Base-by-base conservation (phyloP, 2,113 vertebrate genomes). In the Chaetodon trifascialis region DNA sequence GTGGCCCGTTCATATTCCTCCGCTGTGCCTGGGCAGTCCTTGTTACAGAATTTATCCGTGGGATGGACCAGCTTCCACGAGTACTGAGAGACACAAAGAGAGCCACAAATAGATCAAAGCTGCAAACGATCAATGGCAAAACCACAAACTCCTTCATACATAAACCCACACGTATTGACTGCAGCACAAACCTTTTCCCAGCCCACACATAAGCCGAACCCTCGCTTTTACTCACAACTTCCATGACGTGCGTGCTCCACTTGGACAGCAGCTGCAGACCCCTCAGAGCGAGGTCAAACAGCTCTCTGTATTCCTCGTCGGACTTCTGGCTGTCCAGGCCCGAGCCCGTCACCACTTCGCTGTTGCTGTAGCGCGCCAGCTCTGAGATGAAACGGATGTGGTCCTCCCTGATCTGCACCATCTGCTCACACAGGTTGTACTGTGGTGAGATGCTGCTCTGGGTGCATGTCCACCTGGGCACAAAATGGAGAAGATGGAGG, bases 311-410 rank as follows among this genome's bases (percentile, higher is more conserved):
- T 88, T 99, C 98, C 87, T 99, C 98, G 25, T 99, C 98, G 0
- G 98, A 99, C 88, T 99, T 99, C 95, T 99, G 98, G 94, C 98
- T 98, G 95, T 99, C 98, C 92, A 99, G 94, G 12, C 98, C 98
- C 0, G 98, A 99, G 85, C 98, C 98, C 0, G 98, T 99, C 91
- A 99, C 98, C 90, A 99, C 98, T 93, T 99, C 98, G 0, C 98
- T 99, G 96, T 99, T 99, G 95, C 98, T 99, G 94, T 99, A 99
- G 91, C 98, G 98, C 9, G 98, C 98, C 0, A 99, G 96, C 91
- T 99, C 98, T 0, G 98, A 99, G 95, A 99, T 99, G 95, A 99
- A 99, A 65, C 98, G 98, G 92, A 99, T 99, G 94, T 99, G 98
- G 93, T 99, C 98, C 0, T 99, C 98, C 16, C 98, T 96, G 91